phyloP scores from a whole-genome alignment of 2,113 vertebrate genomes.

The Nannospalax galili region DNA sequence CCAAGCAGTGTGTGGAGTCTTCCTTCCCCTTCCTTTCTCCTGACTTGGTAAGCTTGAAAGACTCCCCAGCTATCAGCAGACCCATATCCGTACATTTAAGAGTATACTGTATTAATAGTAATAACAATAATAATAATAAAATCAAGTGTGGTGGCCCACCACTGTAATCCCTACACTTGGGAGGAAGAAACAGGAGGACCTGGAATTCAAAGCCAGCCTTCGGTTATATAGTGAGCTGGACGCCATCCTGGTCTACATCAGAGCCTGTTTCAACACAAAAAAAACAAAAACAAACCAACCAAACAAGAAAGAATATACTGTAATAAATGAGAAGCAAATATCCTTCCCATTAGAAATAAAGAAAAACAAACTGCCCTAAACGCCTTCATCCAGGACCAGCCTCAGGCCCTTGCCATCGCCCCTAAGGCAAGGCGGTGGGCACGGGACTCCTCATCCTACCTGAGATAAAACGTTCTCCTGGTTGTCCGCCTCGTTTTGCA shows the following conservation, averaged over 20 bases:
- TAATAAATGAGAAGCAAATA: neutral
- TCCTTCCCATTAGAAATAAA: neutral
- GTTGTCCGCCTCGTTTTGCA: constrained; percentile 88
- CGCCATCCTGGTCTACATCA: neutral
- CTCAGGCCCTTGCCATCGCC: neutral
- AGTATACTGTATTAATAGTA: neutral
- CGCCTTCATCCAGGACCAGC: neutral
- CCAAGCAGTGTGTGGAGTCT: neutral
- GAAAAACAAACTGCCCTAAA: neutral
- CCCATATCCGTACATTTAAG: neutral
- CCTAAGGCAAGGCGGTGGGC: neutral
- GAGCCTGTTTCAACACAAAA: neutral
- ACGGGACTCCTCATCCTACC: constrained; percentile 82
- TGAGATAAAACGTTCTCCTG: constrained; percentile 91
- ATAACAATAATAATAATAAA: neutral
- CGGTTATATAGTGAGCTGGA: neutral
- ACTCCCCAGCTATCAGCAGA: neutral
- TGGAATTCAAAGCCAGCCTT: neutral
- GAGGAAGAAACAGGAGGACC: neutral
- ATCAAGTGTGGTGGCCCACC: neutral
- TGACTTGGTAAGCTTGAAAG: neutral
- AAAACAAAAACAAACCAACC: neutral
- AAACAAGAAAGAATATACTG: neutral
- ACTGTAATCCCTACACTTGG: neutral
- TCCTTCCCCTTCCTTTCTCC: neutral